Percentiles rank a stretch among this genome's conserved stretches.
Evolutionary conservation across 2,113 vertebrate species (phyloP).

Genomic region (Perca fluviatilis): DNA sequence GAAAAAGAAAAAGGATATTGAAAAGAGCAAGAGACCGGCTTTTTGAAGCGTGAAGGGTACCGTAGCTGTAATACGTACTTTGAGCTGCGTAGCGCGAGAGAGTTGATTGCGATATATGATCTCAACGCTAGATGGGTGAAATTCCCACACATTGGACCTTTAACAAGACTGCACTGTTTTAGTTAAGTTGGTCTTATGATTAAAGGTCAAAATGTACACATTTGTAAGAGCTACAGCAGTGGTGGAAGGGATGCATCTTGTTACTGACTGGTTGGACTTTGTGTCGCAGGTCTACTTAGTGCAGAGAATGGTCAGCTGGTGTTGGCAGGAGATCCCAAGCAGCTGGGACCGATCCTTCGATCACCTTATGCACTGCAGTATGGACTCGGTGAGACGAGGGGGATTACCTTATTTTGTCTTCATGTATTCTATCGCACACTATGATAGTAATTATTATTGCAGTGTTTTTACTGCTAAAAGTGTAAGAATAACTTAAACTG

Average conservation of each 20-base stretch:
- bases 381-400: conserved; percentile 82
- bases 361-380: conserved; percentile 86
- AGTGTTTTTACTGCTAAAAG: neutral
- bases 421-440: neutral
- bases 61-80: no score
- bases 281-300: conserved; percentile 86
- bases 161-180: neutral
- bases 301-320: conserved; percentile 89
- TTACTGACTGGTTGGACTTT: neutral
- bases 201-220: neutral
- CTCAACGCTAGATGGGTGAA: no score
- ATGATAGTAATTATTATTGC: neutral
- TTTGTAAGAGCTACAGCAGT: neutral
- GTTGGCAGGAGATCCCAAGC: conserved; percentile 93
- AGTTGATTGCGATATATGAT: no score
- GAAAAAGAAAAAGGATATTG: no score
- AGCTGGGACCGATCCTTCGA: conserved; percentile 90
- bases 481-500: neutral
- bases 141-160: neutral
- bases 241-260: neutral
- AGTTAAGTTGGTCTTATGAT: neutral
- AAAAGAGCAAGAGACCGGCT: no score
- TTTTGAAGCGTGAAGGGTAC: no score
- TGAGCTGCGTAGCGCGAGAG: no score
- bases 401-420: neutral